A percentile compares a stretch with the other conserved stretches of the same genome.
These are phyloP conservation scores for Siphonodentalium dalli DNA, from an alignment of 2,888 invertebrate species.

Conservation along the genomic window DNA sequence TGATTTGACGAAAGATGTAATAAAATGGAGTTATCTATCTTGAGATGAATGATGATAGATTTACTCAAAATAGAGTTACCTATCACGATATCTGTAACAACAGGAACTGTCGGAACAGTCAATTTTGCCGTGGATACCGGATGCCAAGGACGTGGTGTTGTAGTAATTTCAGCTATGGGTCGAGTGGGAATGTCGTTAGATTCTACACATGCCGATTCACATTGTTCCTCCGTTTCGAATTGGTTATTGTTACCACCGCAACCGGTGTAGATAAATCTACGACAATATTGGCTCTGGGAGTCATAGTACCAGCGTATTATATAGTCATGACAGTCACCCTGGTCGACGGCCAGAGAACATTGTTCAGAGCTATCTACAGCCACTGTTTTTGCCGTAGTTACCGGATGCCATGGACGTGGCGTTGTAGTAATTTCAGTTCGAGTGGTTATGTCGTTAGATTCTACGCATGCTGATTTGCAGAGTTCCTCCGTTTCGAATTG, in stretches of 20 bases:
- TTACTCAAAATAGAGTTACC: neutral
- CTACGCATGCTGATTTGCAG: slow-evolving; percentile 72
- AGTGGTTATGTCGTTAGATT: too few relatives aligned
- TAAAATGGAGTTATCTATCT: too few relatives aligned
- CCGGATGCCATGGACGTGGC: too few relatives aligned
- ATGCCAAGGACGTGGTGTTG: neutral
- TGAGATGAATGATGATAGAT: neutral
- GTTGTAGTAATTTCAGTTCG: too few relatives aligned
- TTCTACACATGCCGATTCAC: slow-evolving; percentile 68
- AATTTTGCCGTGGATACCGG: neutral
- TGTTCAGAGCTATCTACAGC: too few relatives aligned
- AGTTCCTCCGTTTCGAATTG: slow-evolving; percentile 79
- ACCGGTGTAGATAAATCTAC: slow-evolving; percentile 74
- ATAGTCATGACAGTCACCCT: slow-evolving; percentile 69
- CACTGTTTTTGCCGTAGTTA: too few relatives aligned
- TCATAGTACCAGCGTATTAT: slow-evolving; percentile 76
- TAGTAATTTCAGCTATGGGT: neutral
- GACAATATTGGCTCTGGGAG: slow-evolving; percentile 70
- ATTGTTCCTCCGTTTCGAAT: slow-evolving; percentile 82
- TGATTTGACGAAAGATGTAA: too few relatives aligned
- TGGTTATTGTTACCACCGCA: slow-evolving; percentile 64
- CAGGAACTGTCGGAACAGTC: too few relatives aligned
- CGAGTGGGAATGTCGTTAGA: neutral
- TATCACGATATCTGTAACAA: too few relatives aligned
- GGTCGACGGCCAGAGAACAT: slow-evolving; percentile 77